phyloP scores from a whole-genome alignment of 2,888 invertebrate genomes.

The Macaria liturata region DNA sequence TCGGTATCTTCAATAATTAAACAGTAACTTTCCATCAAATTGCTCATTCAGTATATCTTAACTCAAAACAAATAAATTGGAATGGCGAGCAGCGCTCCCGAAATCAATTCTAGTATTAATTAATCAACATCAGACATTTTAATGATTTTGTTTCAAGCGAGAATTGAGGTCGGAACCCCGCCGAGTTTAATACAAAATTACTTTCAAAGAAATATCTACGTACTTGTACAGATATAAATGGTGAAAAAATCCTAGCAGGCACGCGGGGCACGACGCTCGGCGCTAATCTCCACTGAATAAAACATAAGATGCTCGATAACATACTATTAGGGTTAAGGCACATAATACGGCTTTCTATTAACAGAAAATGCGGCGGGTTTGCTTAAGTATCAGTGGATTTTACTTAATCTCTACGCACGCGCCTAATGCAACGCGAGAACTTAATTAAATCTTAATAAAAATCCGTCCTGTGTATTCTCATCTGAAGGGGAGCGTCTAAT shows the following conservation, averaged over 20 bases:
- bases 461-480: conserved; percentile 41
- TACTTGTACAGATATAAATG: conserved; percentile 44
- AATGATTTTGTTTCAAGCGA: conserved; percentile 51
- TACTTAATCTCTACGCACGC: conserved; percentile 59
- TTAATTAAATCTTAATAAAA: conserved; percentile 78
- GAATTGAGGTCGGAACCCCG: conserved; percentile 37
- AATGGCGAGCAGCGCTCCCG: conserved; percentile 38
- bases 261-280: conserved; percentile 52
- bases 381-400: conserved; percentile 40
- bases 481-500: conserved; percentile 46
- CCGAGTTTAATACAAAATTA: conserved; percentile 43
- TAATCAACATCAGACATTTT: conserved; percentile 57
- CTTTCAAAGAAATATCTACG: conserved; percentile 33
- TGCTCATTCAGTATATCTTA: conserved; percentile 19
- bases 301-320: conserved; percentile 78
- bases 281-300: conserved; percentile 78
- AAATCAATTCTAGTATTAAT: conserved; percentile 56
- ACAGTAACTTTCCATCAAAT: conserved; percentile 21
- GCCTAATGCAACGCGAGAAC: conserved; percentile 54
- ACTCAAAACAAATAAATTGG: conserved; percentile 37
- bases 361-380: conserved; percentile 51
- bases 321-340: conserved; percentile 73
- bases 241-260: conserved; percentile 63
- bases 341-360: conserved; percentile 74
- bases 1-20: conserved; percentile 12